A percentile compares a stretch with the other conserved stretches of the same genome.
Conservation (phyloP, 37 sponge, comb jelly and placozoan species). For the Geodia barretti region DNA sequence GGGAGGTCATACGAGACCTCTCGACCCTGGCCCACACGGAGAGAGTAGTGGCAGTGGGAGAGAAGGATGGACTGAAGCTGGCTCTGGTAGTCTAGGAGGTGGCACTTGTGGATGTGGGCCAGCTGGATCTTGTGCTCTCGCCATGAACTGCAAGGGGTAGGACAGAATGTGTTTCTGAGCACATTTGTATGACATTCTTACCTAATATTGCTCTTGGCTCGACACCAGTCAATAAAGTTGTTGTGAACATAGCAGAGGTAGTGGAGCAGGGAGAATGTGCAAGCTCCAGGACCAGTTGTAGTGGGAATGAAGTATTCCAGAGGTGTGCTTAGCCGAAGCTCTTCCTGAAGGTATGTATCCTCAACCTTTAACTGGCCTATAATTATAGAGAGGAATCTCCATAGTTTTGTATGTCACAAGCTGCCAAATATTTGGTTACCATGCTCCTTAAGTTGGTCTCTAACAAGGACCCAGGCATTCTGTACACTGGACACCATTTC, state of each 20-base stretch:
- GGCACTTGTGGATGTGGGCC: conserved; percentile 42
- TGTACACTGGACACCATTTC: conserved; percentile 39
- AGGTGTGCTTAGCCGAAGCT: conserved; percentile 9
- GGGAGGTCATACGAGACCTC: conserved; percentile 55
- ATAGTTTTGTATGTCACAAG: neutral
- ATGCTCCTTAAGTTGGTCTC: conserved; percentile 51
- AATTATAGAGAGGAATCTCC: neutral
- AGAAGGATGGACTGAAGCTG: conserved; percentile 57
- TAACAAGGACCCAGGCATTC: conserved; percentile 63
- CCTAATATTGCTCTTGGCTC: neutral
- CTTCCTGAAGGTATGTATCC: conserved; percentile 21
- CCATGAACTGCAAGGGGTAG: too few relatives aligned
- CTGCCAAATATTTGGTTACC: conserved; percentile 17
- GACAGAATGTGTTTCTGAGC: too few relatives aligned
- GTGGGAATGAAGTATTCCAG: conserved; percentile 76
- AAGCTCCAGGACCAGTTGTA: conserved; percentile 58
- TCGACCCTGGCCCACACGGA: conserved; percentile 45
- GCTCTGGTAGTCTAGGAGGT: conserved; percentile 63
- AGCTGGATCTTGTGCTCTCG: conserved; percentile 7
- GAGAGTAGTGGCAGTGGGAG: conserved; percentile 68
- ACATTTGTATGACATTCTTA: too few relatives aligned
- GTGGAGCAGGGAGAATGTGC: conserved; percentile 64
- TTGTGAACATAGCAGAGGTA: conserved; percentile 69
- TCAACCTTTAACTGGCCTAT: conserved; percentile 40
- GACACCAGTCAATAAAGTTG: conserved; percentile 62